phyloP scores from a whole-genome alignment of 1,140 invertebrate species.

The Cydia amplana region DNA sequence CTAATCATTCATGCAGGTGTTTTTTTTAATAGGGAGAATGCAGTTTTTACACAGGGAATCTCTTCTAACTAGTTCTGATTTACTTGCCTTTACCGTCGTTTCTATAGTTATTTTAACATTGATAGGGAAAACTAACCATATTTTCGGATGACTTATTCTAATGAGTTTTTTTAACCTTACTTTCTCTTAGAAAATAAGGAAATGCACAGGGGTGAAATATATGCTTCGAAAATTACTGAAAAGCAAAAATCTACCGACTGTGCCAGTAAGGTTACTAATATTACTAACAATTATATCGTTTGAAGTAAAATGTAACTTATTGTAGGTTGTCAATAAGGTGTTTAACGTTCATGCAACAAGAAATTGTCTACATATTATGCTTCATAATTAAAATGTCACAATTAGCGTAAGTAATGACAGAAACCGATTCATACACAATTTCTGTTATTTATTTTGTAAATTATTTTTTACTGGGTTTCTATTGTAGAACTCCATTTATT shows the following conservation, averaged over 20 bases:
- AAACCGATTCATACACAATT: no score
- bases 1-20: constrained; percentile 13
- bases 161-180: background rate
- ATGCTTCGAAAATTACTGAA: background rate
- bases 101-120: background rate
- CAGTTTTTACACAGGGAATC: background rate
- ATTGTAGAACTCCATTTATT: background rate
- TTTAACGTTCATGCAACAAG: no score
- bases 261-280: background rate
- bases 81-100: background rate
- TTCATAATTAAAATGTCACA: no score
- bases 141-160: background rate
- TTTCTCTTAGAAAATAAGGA: background rate
- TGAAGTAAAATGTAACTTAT: background rate
- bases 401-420: no score
- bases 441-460: background rate
- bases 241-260: background rate
- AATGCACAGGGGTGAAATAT: background rate
- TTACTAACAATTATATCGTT: background rate
- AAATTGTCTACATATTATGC: no score
- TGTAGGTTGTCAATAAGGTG: no score
- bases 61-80: background rate
- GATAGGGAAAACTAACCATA: background rate
- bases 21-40: constrained; percentile 6
- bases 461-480: background rate